Evolutionary conservation across 2,113 vertebrate species (phyloP), one percentile per base, ranked within the genome.

Genomic region (Paedocypris sp.): DNA sequence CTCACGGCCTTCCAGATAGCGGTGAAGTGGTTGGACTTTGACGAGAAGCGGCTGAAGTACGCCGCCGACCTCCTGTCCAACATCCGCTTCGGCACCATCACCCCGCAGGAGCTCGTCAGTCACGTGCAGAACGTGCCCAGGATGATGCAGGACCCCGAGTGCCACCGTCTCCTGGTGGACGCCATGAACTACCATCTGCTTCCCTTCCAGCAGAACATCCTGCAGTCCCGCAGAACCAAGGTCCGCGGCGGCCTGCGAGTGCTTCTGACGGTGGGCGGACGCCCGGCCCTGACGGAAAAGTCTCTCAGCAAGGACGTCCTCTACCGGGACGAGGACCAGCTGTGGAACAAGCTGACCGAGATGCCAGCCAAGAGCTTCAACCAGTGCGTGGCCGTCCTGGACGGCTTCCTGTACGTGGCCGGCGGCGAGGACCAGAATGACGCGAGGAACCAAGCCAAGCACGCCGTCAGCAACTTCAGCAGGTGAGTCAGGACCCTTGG

Each of bases 341-440:
- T 93, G 35, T 99, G 95, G 95, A 94, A 91, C 80, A 96, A 90
- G 71, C 81, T 99, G 32, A 90, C 90, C 15, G 95, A 99, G 75
- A 91, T 99, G 91, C 93, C 94, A 42, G 89, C 94, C 70, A 99
- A 99, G 80, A 97, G 92, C 81, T 99, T 99, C 62, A 99, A 99
- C 74, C 95, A 99, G 70, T 98, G 95, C 51, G 91, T 97, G 50
- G 90, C 91, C 0, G 87, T 99, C 57, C 80, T 99, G 88, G 95
- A 99, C 50, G 92, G 94, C 67, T 99, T 99, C 80, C 86, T 99
- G 3, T 99, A 99, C 6, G 91, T 97, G 50, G 93, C 94, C 2
- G 95, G 95, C 61, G 95, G 94, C 16, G 95, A 99, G 87, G 95
- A 99, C 78, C 95, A 99, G 89, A 99, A 99, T 29, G 95, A 99